These are phyloP conservation scores for Crotalus tigris DNA, from an alignment of 2,113 vertebrate genomes.

Conservation along the genomic window DNA sequence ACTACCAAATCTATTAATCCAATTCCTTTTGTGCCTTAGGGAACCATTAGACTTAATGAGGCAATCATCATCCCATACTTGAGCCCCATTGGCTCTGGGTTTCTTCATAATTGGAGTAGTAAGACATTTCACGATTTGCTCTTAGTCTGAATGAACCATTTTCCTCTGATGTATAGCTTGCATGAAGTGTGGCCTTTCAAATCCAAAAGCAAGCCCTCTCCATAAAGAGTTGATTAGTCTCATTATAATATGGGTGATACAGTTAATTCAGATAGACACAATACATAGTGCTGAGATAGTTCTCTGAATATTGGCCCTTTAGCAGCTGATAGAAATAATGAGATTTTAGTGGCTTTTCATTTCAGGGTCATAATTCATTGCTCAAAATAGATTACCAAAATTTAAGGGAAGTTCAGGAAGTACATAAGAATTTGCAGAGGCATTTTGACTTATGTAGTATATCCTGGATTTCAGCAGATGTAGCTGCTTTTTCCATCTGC, in stretches of 20 bases:
- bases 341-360: not conserved
- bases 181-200: not conserved
- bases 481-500: not conserved
- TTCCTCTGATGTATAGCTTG: slow-evolving; percentile 42
- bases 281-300: not conserved
- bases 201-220: not conserved
- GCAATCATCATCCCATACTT: slow-evolving; percentile 43
- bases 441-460: not conserved
- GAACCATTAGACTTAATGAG: slow-evolving; percentile 65
- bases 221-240: not conserved
- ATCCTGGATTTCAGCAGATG: not conserved
- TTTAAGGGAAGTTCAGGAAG: not conserved
- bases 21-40: slow-evolving; percentile 54
- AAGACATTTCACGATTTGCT: slow-evolving; percentile 38
- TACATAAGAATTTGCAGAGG: not conserved
- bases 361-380: not conserved
- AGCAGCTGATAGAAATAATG: not conserved
- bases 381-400: not conserved
- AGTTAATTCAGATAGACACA: not conserved
- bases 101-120: slow-evolving; percentile 59
- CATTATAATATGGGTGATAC: not conserved
- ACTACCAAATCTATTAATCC: slow-evolving; percentile 54
- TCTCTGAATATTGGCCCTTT: not conserved
- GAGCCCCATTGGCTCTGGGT: slow-evolving; percentile 47
- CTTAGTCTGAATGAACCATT: slow-evolving; percentile 40